Evolutionary conservation across 2,797 vertebrate genomes (phyloP).

Genomic region (Hippocampus kuda): DNA sequence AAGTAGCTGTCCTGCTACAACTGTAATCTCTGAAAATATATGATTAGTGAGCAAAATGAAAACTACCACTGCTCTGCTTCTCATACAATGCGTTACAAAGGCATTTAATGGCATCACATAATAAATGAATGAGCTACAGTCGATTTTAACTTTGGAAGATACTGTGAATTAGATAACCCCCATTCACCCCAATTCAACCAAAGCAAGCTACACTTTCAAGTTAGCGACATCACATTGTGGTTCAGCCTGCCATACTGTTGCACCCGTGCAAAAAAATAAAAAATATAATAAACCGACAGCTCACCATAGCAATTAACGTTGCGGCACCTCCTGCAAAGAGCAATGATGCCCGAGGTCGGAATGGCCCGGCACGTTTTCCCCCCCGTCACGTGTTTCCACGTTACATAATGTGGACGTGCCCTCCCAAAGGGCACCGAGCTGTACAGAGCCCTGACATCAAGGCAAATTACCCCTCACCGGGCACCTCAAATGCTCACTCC

Average conservation of each 20-base stretch:
- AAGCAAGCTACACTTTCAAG: neutral
- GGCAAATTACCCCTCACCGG: slow-evolving; percentile 33
- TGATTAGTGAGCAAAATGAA: neutral
- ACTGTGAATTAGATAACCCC: neutral
- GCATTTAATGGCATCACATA: neutral
- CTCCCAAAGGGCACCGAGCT: slow-evolving; percentile 45
- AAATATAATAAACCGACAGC: neutral
- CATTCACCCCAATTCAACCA: neutral
- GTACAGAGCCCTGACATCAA: slow-evolving; percentile 39
- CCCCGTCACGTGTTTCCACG: slow-evolving; percentile 45
- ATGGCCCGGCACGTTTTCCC: slow-evolving; percentile 41
- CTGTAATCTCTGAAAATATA: neutral
- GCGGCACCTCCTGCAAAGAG: slow-evolving; percentile 17
- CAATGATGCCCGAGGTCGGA: slow-evolving; percentile 15
- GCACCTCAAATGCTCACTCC: slow-evolving; percentile 14
- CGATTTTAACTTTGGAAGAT: slow-evolving; percentile 3
- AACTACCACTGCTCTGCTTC: neutral
- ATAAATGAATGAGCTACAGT: neutral
- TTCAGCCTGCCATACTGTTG: neutral
- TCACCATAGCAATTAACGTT: slow-evolving; percentile 1
- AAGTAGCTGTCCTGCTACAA: neutral
- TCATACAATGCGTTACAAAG: neutral
- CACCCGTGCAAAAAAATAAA: neutral
- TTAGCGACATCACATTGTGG: neutral
- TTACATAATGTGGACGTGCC: slow-evolving; percentile 53